These are phyloP conservation scores for Corythoichthys haematopterus DNA, from an alignment of 2,113 vertebrate genomes.

Conservation along the genomic window DNA sequence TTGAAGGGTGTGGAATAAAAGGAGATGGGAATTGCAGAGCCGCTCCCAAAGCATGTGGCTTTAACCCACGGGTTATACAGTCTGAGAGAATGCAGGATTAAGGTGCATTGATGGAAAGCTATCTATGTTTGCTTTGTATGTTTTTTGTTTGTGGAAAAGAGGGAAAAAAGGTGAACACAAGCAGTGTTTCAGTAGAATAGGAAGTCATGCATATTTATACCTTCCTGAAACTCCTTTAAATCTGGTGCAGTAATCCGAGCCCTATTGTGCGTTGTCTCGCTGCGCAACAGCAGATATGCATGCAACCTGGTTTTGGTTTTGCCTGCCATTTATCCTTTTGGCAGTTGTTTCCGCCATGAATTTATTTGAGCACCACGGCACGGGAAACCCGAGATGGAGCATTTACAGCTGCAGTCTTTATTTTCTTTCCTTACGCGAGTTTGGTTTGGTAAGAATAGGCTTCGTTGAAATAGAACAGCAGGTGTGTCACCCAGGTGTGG, in stretches of 20 bases:
- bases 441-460: slow-evolving; percentile 45
- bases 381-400: slow-evolving; percentile 38
- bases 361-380: slow-evolving; percentile 44
- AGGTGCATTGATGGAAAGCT: slow-evolving; percentile 57
- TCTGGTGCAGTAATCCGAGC: slow-evolving; percentile 63
- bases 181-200: slow-evolving; percentile 20
- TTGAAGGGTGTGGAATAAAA: slow-evolving; percentile 25
- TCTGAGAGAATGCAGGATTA: slow-evolving; percentile 42
- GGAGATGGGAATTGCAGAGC: slow-evolving; percentile 34
- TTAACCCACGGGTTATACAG: slow-evolving; percentile 46
- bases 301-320: slow-evolving; percentile 60
- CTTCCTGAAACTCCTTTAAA: slow-evolving; percentile 43
- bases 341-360: slow-evolving; percentile 57
- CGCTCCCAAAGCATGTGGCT: slow-evolving; percentile 38
- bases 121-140: slow-evolving; percentile 59
- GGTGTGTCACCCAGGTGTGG: not conserved
- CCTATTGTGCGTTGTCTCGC: slow-evolving; percentile 60
- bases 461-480: not conserved
- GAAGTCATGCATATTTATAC: slow-evolving; percentile 41
- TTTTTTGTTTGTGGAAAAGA: slow-evolving; percentile 57
- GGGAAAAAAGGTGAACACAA: slow-evolving; percentile 49
- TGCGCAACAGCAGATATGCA: slow-evolving; percentile 55
- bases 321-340: slow-evolving; percentile 54
- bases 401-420: slow-evolving; percentile 49
- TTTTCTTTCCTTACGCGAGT: slow-evolving; percentile 22